phyloP scores from a whole-genome alignment of 2,888 invertebrate genomes.

The Eristalis intricaria region DNA sequence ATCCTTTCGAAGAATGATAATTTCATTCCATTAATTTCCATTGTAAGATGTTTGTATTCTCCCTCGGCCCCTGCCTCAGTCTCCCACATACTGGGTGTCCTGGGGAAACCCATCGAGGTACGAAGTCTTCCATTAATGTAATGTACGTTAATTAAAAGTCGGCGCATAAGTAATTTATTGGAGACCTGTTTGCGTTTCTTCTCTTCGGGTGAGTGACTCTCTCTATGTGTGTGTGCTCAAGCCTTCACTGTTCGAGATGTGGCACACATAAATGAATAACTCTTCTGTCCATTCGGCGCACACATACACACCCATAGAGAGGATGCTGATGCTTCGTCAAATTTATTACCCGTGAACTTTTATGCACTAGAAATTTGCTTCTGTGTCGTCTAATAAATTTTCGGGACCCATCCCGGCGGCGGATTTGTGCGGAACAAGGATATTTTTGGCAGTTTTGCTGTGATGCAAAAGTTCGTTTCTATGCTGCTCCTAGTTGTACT shows the following conservation, averaged over 20 bases:
- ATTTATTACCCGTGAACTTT: conserved; percentile 72
- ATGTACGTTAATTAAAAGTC: conserved; percentile 71
- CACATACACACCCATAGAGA: not conserved
- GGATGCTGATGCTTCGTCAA: conserved; percentile 60
- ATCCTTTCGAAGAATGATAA: conserved; percentile 72
- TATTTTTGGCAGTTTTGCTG: conserved; percentile 68
- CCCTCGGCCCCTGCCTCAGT: not conserved
- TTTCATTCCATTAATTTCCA: conserved; percentile 72
- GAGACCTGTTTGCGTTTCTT: conserved; percentile 66
- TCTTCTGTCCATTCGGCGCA: conserved; percentile 23
- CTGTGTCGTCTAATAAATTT: conserved; percentile 64
- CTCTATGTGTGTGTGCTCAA: not conserved
- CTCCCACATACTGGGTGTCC: conserved; percentile 17
- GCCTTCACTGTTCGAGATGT: conserved; percentile 11
- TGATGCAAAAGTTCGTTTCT: conserved; percentile 69
- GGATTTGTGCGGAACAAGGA: conserved; percentile 65
- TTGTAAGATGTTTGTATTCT: conserved; percentile 70
- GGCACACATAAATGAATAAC: conserved; percentile 30
- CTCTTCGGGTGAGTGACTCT: conserved; percentile 13
- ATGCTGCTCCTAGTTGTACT: conserved; percentile 12
- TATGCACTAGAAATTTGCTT: conserved; percentile 64
- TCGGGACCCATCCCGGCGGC: conserved; percentile 43
- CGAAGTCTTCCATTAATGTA: conserved; percentile 69
- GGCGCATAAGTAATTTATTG: conserved; percentile 71
- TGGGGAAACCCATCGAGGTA: conserved; percentile 55